Evolutionary conservation across 2,113 vertebrate genomes (phyloP).

Genomic region (Seriola rivoliana): DNA sequence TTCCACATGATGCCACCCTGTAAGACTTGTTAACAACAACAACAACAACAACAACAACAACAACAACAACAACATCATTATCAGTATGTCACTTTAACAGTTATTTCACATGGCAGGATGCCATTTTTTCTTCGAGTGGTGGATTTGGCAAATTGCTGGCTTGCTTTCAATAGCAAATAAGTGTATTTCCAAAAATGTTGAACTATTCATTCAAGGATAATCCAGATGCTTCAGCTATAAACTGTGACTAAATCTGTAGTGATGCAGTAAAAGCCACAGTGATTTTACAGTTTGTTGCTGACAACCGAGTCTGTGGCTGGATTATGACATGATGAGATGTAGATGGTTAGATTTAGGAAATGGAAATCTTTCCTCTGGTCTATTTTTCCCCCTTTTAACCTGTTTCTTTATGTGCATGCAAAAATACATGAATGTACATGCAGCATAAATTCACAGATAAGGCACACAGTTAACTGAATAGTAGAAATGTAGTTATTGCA

Average conservation of each 20-base stretch:
- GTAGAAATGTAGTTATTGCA: background rate
- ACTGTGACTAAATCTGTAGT: constrained; percentile 16
- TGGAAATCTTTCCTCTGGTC: background rate
- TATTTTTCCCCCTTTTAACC: background rate
- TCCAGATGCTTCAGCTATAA: constrained; percentile 16
- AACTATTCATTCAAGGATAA: constrained; percentile 29
- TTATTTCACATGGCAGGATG: background rate
- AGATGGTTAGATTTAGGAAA: background rate
- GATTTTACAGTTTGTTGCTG: background rate
- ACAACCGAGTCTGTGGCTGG: background rate
- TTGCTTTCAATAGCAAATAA: too few relatives aligned
- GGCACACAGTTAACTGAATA: background rate
- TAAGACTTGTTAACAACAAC: background rate
- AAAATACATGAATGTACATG: background rate
- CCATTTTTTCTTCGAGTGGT: background rate
- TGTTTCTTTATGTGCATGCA: background rate
- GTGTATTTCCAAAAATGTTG: too few relatives aligned
- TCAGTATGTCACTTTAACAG: background rate
- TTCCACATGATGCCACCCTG: constrained; percentile 4
- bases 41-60: too few relatives aligned
- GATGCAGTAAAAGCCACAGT: constrained; percentile 16
- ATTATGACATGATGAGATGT: background rate
- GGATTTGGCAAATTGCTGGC: background rate
- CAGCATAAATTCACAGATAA: constrained; percentile 6
- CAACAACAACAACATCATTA: background rate